Evolutionary conservation across 2,113 vertebrate genomes (phyloP).

Genomic region (Indicator maculatus): DNA sequence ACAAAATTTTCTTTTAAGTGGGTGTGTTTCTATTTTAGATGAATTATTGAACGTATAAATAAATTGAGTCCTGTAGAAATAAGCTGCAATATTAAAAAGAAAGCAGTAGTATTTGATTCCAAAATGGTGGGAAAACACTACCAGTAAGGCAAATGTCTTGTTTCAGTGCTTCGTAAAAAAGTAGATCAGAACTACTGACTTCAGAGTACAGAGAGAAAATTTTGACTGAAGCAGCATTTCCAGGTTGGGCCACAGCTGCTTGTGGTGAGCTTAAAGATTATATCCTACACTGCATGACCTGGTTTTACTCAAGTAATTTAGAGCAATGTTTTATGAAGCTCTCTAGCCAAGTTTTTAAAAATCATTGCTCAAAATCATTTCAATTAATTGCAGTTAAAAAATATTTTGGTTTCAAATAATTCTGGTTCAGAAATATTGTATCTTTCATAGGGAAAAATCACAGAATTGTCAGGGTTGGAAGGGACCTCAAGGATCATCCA

Average conservation of each 20-base stretch:
- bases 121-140: background rate
- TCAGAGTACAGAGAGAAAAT: background rate
- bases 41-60: background rate
- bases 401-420: background rate
- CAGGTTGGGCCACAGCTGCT: background rate
- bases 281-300: background rate
- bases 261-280: background rate
- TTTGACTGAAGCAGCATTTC: background rate
- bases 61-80: background rate
- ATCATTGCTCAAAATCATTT: background rate
- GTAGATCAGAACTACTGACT: background rate
- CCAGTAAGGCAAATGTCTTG: background rate
- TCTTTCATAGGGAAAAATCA: background rate
- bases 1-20: background rate
- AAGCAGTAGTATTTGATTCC: background rate
- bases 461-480: too few relatives aligned
- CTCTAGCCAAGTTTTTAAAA: background rate
- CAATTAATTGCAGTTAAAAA: background rate
- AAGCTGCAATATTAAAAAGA: background rate
- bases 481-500: too few relatives aligned
- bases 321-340: background rate
- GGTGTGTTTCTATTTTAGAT: background rate
- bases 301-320: background rate
- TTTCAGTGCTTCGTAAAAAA: background rate
- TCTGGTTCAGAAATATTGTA: background rate